Conservation (phyloP, 1,140 invertebrate species). For the Drosophila nebulosa region DNA sequence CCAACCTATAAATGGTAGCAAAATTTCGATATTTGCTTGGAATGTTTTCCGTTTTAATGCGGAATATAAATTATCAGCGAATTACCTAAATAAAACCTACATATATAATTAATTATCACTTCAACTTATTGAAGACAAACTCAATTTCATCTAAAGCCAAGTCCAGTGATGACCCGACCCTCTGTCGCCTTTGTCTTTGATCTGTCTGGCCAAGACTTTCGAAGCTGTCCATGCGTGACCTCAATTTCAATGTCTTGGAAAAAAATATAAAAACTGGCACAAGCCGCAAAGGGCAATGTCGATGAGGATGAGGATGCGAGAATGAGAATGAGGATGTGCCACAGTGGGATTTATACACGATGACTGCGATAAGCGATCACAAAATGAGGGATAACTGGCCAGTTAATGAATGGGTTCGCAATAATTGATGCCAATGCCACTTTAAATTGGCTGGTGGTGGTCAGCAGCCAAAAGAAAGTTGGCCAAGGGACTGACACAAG, state of each 20-base stretch:
- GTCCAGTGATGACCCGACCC: neutral
- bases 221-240: conserved; percentile 60
- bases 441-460: conserved; percentile 63
- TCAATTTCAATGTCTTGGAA: conserved; percentile 33
- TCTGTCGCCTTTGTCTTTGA: neutral
- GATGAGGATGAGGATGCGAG: conserved; percentile 4
- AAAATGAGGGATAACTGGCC: conserved; percentile 74
- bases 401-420: conserved; percentile 73
- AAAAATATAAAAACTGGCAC: conserved; percentile 40
- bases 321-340: conserved; percentile 27
- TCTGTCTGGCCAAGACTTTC: conserved; percentile 38
- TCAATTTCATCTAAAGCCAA: neutral
- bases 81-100: neutral
- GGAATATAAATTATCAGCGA: neutral
- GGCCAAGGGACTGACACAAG: conserved; percentile 38
- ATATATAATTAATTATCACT: neutral
- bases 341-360: conserved; percentile 37
- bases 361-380: conserved; percentile 68
- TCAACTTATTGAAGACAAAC: neutral
- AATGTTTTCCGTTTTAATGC: neutral
- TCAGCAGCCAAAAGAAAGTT: conserved; percentile 51
- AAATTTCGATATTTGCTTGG: no score
- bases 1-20: no score
- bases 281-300: conserved; percentile 42
- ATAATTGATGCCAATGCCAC: conserved; percentile 77